Evolutionary conservation across 2,113 vertebrate genomes (phyloP).

Genomic region (Phainopepla nitens): DNA sequence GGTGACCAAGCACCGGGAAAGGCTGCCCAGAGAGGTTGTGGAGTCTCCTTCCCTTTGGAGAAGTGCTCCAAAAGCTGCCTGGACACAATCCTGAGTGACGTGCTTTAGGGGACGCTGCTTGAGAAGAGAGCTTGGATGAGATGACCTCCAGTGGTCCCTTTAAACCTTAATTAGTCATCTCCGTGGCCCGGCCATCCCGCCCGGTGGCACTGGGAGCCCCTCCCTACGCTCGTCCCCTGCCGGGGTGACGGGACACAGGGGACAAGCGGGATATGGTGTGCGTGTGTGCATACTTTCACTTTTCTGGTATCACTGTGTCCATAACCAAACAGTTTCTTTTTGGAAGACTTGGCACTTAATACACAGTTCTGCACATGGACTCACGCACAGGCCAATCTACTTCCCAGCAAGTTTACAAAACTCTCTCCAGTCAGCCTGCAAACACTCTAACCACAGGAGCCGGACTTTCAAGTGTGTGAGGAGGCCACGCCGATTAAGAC

Average conservation of each 20-base stretch:
- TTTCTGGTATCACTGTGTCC: background rate
- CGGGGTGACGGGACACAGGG: no score
- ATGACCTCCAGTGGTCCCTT: background rate
- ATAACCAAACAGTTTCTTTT: background rate
- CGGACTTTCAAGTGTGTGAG: background rate
- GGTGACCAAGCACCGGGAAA: background rate
- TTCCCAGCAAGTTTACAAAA: background rate
- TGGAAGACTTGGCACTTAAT: background rate
- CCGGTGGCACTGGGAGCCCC: background rate
- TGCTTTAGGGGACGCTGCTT: background rate
- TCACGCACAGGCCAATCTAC: background rate
- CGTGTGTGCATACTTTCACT: background rate
- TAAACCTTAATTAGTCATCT: background rate
- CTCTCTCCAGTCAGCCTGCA: background rate
- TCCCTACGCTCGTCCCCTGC: fast-evolving
- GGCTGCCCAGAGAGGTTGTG: background rate
- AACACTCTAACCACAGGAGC: background rate
- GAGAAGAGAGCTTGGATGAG: background rate
- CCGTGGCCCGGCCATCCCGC: fast-evolving
- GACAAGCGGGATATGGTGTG: fast-evolving
- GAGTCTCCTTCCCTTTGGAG: background rate
- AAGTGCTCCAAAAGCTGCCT: background rate
- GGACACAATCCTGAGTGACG: fast-evolving
- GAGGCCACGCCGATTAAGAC: background rate
- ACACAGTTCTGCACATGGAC: background rate